Percentiles rank a stretch among this genome's conserved stretches.
These are phyloP conservation scores for Ellobium chinense DNA, from an alignment of 2,888 invertebrate genomes.

Conservation along the genomic window DNA sequence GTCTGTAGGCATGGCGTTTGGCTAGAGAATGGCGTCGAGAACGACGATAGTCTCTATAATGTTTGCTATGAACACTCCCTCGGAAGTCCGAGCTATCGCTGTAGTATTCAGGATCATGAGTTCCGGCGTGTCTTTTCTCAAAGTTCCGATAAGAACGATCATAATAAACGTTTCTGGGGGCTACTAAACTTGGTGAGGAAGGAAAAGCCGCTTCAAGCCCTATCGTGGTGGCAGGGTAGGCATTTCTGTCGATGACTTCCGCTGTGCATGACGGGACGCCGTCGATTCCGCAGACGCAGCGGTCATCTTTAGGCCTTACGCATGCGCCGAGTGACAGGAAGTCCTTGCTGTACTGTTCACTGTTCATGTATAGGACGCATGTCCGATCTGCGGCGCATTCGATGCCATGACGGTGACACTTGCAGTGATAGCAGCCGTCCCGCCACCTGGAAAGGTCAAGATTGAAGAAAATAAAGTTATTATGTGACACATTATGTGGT, in stretches of 20 bases:
- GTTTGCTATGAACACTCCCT: neutral
- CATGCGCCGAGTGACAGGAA: neutral
- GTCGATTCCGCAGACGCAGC: conserved; percentile 53
- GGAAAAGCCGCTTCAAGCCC: neutral
- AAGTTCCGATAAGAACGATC: neutral
- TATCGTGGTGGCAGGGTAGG: conserved; percentile 8
- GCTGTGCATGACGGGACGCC: conserved; percentile 52
- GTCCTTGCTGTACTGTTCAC: neutral
- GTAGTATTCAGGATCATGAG: neutral
- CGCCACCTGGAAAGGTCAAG: conserved; percentile 37
- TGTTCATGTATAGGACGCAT: conserved; percentile 33
- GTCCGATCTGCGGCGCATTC: conserved; percentile 42
- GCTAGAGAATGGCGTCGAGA: neutral
- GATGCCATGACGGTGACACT: conserved; percentile 44
- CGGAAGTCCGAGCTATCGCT: neutral
- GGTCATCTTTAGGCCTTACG: conserved; percentile 32
- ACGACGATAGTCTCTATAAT: neutral
- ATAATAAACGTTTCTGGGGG: neutral
- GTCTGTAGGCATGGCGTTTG: neutral
- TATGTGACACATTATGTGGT: no score
- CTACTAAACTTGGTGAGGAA: neutral
- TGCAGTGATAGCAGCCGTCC: conserved; percentile 52
- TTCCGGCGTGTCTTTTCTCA: neutral
- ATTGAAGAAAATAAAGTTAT: neutral
- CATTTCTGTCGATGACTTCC: conserved; percentile 44